Conservation (phyloP, 2,797 vertebrate genomes). For the Acanthornis magna region DNA sequence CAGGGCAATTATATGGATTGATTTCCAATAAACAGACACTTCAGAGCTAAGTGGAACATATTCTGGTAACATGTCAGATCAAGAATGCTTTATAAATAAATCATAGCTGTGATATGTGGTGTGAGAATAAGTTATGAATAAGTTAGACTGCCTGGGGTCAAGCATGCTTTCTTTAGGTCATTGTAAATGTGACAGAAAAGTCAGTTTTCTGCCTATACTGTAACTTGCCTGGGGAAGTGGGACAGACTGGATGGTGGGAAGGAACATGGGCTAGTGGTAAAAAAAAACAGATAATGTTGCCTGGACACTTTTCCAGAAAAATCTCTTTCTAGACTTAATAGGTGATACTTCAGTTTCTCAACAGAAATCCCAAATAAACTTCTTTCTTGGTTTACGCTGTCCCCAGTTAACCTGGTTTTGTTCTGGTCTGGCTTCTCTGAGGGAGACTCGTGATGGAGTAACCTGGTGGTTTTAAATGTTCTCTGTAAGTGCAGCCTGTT, state of each 20-base stretch:
- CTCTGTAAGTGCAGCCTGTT: background rate
- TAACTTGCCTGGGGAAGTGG: background rate
- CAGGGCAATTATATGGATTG: background rate
- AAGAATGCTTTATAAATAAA: conserved; percentile 13
- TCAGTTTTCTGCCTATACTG: background rate
- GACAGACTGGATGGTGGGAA: background rate
- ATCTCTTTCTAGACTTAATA: background rate
- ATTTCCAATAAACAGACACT: conserved; percentile 15
- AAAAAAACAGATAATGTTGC: background rate
- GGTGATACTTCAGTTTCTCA: background rate
- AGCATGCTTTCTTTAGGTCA: background rate
- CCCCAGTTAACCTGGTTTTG: background rate
- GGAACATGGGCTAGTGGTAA: background rate
- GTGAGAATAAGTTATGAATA: background rate
- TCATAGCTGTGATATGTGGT: background rate
- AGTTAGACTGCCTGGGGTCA: background rate
- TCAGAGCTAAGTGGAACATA: background rate
- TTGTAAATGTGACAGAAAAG: background rate
- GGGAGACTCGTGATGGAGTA: background rate
- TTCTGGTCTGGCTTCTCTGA: background rate
- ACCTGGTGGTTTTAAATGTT: background rate
- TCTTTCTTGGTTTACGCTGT: background rate
- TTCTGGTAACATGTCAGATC: background rate
- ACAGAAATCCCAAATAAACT: background rate
- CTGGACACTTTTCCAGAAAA: background rate